phyloP scores from a whole-genome alignment of 2,888 invertebrate species.

The Heliconius aoede region DNA sequence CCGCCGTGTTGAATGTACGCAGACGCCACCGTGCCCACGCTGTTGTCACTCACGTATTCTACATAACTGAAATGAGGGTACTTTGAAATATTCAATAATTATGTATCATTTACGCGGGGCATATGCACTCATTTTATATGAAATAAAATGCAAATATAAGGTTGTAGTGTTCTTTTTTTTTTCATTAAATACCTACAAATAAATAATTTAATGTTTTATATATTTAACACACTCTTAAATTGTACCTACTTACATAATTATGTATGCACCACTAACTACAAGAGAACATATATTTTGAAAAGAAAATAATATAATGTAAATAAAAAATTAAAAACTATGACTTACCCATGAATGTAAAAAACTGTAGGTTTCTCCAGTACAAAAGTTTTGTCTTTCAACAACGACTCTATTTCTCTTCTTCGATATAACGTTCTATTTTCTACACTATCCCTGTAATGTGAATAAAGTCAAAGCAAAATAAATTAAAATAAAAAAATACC shows the following conservation, averaged over 20 bases:
- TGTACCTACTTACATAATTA: no score
- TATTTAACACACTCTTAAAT: no score
- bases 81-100: not conserved
- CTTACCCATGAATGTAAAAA: slow-evolving; percentile 38
- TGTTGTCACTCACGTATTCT: slow-evolving; percentile 18
- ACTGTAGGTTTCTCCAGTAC: slow-evolving; percentile 30
- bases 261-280: no score
- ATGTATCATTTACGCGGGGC: no score
- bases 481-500: not conserved
- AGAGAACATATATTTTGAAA: no score
- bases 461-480: not conserved
- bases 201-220: no score
- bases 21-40: slow-evolving; percentile 53
- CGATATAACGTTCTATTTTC: not conserved
- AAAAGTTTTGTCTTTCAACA: slow-evolving; percentile 28
- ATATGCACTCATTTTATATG: no score
- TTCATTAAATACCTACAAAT: no score
- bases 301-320: not conserved
- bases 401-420: not conserved
- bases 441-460: slow-evolving; percentile 23
- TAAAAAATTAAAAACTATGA: not conserved
- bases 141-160: no score
- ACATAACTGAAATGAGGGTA: slow-evolving; percentile 25
- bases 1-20: slow-evolving; percentile 65
- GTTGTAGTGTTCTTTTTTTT: no score